A percentile compares a stretch with the other conserved stretches of the same genome.
phyloP scores from a whole-genome alignment of 2,888 invertebrate genomes.

The Trisateles emortualis region DNA sequence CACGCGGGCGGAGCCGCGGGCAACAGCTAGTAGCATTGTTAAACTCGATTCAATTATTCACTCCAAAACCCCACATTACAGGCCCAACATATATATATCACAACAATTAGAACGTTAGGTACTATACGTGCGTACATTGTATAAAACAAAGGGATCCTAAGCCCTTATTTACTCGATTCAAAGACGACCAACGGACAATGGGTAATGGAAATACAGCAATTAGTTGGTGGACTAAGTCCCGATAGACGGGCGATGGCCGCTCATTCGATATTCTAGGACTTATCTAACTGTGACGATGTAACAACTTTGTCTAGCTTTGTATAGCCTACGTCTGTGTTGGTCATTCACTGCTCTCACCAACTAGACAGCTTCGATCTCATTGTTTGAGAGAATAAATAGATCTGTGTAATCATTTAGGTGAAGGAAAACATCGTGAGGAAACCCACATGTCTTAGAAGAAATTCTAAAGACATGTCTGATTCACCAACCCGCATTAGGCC shows the following conservation, averaged over 20 bases:
- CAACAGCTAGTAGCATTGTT: too few relatives aligned
- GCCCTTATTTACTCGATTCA: slow-evolving; percentile 5
- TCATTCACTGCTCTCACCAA: neutral
- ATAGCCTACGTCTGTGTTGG: neutral
- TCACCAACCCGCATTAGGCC: too few relatives aligned
- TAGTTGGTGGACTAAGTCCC: slow-evolving; percentile 37
- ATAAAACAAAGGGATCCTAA: slow-evolving; percentile 1
- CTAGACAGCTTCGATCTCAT: neutral
- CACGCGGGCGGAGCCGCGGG: too few relatives aligned
- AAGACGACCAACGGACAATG: slow-evolving; percentile 18
- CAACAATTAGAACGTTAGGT: neutral
- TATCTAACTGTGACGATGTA: slow-evolving; percentile 13
- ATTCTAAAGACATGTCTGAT: too few relatives aligned
- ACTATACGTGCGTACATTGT: neutral
- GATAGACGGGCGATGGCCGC: slow-evolving; percentile 32
- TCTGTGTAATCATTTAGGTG: too few relatives aligned
- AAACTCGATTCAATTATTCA: too few relatives aligned
- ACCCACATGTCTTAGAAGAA: too few relatives aligned
- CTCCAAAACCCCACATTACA: too few relatives aligned
- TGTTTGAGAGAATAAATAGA: neutral
- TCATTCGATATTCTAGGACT: slow-evolving; percentile 37
- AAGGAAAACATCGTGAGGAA: too few relatives aligned
- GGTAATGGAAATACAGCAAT: slow-evolving; percentile 48
- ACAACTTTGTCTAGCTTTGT: slow-evolving; percentile 15
- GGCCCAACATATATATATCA: too few relatives aligned